A percentile compares a stretch with the other conserved stretches of the same genome.
Conservation (phyloP, 2,797 vertebrate genomes). For the Chaetodon trifasciatus region DNA sequence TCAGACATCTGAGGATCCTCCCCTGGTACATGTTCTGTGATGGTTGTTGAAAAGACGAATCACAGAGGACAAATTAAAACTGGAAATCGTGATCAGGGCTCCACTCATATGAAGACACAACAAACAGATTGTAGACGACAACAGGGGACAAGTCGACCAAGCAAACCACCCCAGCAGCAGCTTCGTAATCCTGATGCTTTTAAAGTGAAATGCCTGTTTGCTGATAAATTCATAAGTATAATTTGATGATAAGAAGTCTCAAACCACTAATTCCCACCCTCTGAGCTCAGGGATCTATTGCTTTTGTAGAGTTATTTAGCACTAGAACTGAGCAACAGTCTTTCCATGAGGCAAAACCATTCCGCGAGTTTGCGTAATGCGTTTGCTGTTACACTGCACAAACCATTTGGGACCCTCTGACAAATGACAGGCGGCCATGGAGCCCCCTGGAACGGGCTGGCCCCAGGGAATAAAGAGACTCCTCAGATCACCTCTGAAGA, state of each 20-base stretch:
- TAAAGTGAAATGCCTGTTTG: not conserved
- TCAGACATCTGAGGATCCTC: slow-evolving; percentile 74
- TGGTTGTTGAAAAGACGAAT: slow-evolving; percentile 18
- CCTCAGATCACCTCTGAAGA: slow-evolving; percentile 66
- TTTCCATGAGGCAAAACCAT: slow-evolving; percentile 17
- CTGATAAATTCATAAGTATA: slow-evolving; percentile 1
- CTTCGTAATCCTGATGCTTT: not conserved
- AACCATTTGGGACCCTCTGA: slow-evolving; percentile 58
- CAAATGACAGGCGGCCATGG: slow-evolving; percentile 43
- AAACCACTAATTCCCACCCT: slow-evolving; percentile 27
- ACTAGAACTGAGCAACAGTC: slow-evolving; percentile 35
- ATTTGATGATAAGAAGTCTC: slow-evolving; percentile 28
- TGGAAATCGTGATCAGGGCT: not conserved
- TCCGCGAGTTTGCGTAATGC: slow-evolving; percentile 7
- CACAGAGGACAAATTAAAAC: slow-evolving; percentile 44
- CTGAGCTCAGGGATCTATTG: slow-evolving; percentile 1
- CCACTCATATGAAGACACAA: slow-evolving; percentile 3
- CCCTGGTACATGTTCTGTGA: slow-evolving; percentile 74
- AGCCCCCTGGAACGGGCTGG: slow-evolving; percentile 26
- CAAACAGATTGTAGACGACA: slow-evolving; percentile 20
- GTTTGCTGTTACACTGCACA: slow-evolving; percentile 29
- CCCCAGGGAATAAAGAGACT: slow-evolving; percentile 57
- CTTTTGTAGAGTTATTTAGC: slow-evolving; percentile 2
- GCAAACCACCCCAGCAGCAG: slow-evolving; percentile 61
- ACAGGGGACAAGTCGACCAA: slow-evolving; percentile 58